Evolutionary conservation across 2,797 vertebrate genomes (phyloP).

Genomic region (Sus cebifrons): DNA sequence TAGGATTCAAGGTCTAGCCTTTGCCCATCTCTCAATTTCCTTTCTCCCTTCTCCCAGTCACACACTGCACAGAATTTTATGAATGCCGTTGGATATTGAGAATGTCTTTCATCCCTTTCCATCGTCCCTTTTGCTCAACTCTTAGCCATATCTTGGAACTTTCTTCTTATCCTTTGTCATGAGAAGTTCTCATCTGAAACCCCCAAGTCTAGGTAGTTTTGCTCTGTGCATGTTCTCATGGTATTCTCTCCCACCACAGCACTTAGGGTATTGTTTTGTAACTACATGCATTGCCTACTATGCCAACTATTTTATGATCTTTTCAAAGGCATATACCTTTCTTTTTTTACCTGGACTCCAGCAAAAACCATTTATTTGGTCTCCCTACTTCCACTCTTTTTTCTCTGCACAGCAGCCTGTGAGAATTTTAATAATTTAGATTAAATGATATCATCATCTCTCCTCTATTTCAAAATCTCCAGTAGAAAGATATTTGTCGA

Average conservation of each 20-base stretch:
- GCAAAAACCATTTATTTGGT: neutral
- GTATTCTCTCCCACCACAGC: neutral
- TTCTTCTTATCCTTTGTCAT: neutral
- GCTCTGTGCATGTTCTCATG: neutral
- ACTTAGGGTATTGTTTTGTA: neutral
- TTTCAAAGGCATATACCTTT: neutral
- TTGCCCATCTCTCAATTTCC: neutral
- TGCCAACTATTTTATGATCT: neutral
- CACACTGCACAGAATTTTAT: neutral
- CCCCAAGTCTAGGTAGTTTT: neutral
- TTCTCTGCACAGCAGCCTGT: neutral
- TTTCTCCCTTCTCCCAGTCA: neutral
- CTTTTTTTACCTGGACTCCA: neutral
- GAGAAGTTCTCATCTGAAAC: neutral
- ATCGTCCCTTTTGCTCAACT: neutral
- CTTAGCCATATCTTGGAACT: neutral
- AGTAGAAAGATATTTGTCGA: neutral
- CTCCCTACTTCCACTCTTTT: neutral
- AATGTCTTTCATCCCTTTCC: neutral
- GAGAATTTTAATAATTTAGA: neutral
- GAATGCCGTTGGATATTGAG: neutral
- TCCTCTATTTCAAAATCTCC: neutral
- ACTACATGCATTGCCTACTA: rapidly evolving
- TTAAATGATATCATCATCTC: neutral
- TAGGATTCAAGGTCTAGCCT: neutral